Conservation (phyloP, 2,888 invertebrate genomes). For the Bombylius discolor region DNA sequence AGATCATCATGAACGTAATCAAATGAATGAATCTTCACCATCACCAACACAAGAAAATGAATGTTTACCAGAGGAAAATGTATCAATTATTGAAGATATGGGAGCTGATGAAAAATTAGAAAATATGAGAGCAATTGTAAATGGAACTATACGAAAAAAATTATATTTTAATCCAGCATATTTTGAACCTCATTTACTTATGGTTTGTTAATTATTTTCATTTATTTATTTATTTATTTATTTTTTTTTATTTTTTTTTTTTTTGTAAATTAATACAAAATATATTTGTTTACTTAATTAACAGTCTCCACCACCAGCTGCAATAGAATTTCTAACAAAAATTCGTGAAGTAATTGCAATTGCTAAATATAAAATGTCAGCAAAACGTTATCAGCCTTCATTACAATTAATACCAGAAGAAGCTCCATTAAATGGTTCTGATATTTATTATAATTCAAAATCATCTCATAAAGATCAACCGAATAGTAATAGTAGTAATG, state of each 20-base stretch:
- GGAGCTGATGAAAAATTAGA: constrained; percentile 51
- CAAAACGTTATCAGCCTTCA: constrained; percentile 66
- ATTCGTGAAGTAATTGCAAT: constrained; percentile 82
- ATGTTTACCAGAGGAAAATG: constrained; percentile 69
- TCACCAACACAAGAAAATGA: constrained; percentile 41
- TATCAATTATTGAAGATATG: constrained; percentile 70
- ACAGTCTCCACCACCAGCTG: constrained; percentile 83
- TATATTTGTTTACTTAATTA: constrained; percentile 21
- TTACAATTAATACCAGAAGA: constrained; percentile 74
- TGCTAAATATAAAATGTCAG: constrained; percentile 76
- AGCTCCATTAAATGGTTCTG: constrained; percentile 39
- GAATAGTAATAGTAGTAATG: constrained; percentile 41
- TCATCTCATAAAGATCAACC: constrained; percentile 37
- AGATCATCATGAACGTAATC: constrained; percentile 13
- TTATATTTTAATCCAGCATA: constrained; percentile 85
- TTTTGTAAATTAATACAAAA: neutral
- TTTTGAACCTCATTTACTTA: constrained; percentile 73
- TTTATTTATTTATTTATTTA: neutral
- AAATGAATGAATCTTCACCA: constrained; percentile 23
- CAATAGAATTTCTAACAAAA: constrained; percentile 76
- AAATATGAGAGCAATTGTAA: constrained; percentile 46
- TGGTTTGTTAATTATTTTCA: constrained; percentile 42
- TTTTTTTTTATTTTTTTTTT: neutral
- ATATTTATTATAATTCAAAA: constrained; percentile 32
- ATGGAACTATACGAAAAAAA: constrained; percentile 60